Evolutionary conservation across 2,797 vertebrate species (phyloP), one percentile per base, ranked within the genome.

Genomic region (Holocentrus rufus): DNA sequence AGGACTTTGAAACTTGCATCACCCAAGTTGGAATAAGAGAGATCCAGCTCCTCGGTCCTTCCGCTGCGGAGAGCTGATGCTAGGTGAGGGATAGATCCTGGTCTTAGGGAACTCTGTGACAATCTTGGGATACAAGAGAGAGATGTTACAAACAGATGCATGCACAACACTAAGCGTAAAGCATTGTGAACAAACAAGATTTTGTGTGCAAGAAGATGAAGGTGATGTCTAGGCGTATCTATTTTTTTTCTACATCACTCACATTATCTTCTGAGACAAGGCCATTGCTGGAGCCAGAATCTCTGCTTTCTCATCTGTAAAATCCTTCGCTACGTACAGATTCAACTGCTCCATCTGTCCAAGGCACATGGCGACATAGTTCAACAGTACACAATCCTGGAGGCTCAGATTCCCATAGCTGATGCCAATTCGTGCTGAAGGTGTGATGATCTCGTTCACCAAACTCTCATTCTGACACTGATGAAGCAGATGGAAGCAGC

Each of bases 401-500:
- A 87, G 84, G 60, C 65, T 80, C 53, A 90, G 53, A 36, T 64
- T 59, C 2, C 27, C 61, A 13, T 92, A 92, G 71, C 81, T 34
- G 3, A 88, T 62, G 34, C 76, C 81, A 1, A 67, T 53, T 27
- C 73, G 77, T 0, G 54, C 27, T 5, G 81, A 65, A 0, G 72
- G 17, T 0, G 49, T 47, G 47, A 91, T 27, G 17, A 88, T 69
- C 54, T 92, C 90, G 27, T 59, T 85, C 44, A 93, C 87, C 61
- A 94, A 84, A 7, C 64, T 72, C 22, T 85, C 46, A 64, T 85
- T 94, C 57, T 90, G 92, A 4, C 89, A 72, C 59, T 95, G 93
- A 70, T 92, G 89, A 8, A 95, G 90, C 46, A 93, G 72, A 25
- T 65, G 80, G 58, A 93, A 92, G 50, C 81, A 82, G 42, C n/a